These are phyloP conservation scores for Anarrhichthys ocellatus DNA, from an alignment of 2,113 vertebrate genomes.

Conservation along the genomic window DNA sequence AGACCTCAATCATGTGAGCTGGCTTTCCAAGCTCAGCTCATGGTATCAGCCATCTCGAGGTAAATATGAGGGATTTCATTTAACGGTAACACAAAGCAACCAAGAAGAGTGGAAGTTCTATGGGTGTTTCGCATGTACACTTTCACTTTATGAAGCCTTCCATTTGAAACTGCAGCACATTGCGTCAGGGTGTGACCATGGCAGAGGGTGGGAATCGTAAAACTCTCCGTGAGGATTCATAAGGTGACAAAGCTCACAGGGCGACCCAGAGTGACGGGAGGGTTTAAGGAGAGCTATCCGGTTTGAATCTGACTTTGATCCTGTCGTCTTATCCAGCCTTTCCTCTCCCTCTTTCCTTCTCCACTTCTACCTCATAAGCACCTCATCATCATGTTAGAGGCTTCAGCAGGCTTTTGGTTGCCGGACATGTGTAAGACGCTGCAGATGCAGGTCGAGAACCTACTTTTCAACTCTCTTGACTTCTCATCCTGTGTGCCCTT, in stretches of 20 bases:
- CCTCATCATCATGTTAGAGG: conserved; percentile 70
- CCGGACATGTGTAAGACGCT: conserved; percentile 43
- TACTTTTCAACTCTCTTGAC: conserved; percentile 10
- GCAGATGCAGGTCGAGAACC: conserved; percentile 46
- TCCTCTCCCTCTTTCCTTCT: conserved; percentile 50
- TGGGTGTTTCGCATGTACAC: conserved; percentile 8
- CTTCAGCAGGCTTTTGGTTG: conserved; percentile 45
- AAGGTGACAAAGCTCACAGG: conserved; percentile 61
- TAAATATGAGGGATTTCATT: conserved; percentile 37
- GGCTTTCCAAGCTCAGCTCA: conserved; percentile 1
- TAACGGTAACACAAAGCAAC: conserved; percentile 9
- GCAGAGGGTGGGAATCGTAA: conserved; percentile 39
- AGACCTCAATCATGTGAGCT: conserved; percentile 29
- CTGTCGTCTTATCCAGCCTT: conserved; percentile 52
- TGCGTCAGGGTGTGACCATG: conserved; percentile 25
- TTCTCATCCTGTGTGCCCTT: conserved; percentile 15
- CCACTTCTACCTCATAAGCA: conserved; percentile 66
- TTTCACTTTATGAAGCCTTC: conserved; percentile 19
- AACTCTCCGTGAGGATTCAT: conserved; percentile 56
- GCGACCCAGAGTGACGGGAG: conserved; percentile 55
- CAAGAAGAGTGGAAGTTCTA: neutral
- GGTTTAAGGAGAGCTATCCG: conserved; percentile 53
- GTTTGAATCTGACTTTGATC: conserved; percentile 58
- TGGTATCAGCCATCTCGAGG: neutral
- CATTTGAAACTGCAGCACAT: conserved; percentile 20